Evolutionary conservation across 1,140 invertebrate genomes (phyloP), one percentile per base, ranked within the genome.

Genomic region (Potamilus streckersoni): DNA sequence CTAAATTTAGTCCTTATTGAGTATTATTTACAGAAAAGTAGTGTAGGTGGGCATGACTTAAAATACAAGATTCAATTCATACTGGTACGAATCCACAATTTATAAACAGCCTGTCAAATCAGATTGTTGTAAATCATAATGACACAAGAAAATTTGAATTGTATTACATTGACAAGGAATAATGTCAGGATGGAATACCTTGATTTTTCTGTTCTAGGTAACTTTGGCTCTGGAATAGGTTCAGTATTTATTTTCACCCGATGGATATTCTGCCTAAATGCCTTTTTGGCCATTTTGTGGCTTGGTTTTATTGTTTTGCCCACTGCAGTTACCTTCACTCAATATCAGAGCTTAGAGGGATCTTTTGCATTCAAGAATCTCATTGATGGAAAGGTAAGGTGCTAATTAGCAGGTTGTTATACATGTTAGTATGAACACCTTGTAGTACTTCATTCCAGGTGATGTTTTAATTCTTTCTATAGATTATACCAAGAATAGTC

Each of bases 191-290:
- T 71, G 2, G 38, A 38, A 38, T 38, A 3, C 38, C 38, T 71
- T 20, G 8, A 14, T 38, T n/a, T 72, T 56, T 69, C 0, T 71
- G 55, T 79, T 76, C 6, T 65, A 83, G 83, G 83, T 82, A 80
- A 83, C 62, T 84, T 80, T 82, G 83, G 83, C 17, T 84, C 83
- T 65, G 79, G 82, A 27, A 80, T 84, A 65, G 83, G 80, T 23
- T 79, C 83, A 6, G 58, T 84, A 15, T 83, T 84, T 76, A 72
- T 83, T 12, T 84, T 83, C 69, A 75, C 67, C 19, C 69, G 82
- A 72, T 84, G 83, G 83, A 65, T 83, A 13, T 60, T 84, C 19
- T 38, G 74, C 15, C 56, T 81, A 61, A 83, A 84, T 23, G n/a
- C 80, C 15, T 61, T 74, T 14, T 76, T 84, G 14, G 65, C 77